A percentile compares a stretch with the other conserved stretches of the same genome.
Evolutionary conservation across 2,888 invertebrate species (phyloP).

Genomic region (Eristalinus aeneus): DNA sequence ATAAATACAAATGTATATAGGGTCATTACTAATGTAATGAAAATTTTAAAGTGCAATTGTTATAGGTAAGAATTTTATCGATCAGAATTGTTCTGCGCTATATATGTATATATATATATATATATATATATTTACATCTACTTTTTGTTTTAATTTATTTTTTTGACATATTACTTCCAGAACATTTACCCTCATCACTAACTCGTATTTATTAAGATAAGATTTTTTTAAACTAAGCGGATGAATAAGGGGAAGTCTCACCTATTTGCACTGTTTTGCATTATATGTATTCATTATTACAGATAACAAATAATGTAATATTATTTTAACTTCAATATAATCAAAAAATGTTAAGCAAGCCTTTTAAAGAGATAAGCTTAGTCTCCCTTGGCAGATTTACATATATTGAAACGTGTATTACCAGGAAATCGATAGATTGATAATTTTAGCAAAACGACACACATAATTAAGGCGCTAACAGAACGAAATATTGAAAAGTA

Average conservation of each 20-base stretch:
- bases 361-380: not conserved
- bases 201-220: not conserved
- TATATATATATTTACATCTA: too few species aligned
- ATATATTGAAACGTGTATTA: not conserved
- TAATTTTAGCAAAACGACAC: slow-evolving; percentile 65
- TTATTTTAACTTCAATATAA: not conserved
- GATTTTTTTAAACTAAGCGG: not conserved
- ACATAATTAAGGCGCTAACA: slow-evolving; percentile 41
- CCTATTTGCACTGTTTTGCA: not conserved
- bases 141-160: not conserved
- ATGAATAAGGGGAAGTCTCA: not conserved
- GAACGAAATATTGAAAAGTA: not conserved
- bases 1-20: too few species aligned
- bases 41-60: not conserved
- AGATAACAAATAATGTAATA: not conserved
- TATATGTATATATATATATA: too few species aligned
- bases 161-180: not conserved
- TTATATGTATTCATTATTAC: not conserved
- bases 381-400: not conserved
- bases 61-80: not conserved
- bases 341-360: not conserved
- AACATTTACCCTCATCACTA: not conserved
- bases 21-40: not conserved
- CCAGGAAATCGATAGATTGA: slow-evolving; percentile 28
- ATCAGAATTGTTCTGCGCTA: not conserved